phyloP scores from a whole-genome alignment of 2,888 invertebrate genomes.

The Anagyrus pseudococci region DNA sequence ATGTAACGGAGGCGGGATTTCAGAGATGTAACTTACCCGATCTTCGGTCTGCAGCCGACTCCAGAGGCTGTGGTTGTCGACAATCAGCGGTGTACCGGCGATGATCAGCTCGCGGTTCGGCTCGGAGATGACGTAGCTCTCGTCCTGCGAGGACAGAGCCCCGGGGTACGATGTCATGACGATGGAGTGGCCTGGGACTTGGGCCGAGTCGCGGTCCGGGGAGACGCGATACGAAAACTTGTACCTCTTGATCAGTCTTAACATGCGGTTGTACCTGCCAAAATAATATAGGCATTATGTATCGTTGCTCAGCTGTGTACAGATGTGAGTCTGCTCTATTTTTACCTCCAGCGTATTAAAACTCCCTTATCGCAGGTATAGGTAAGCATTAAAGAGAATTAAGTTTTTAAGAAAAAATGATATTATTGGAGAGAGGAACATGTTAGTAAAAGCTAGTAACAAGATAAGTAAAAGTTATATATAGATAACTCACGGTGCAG shows the following conservation, averaged over 20 bases:
- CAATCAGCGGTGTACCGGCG: slow-evolving; percentile 80
- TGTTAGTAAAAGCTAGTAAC: neutral
- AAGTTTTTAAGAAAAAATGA: too few relatives aligned
- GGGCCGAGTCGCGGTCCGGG: slow-evolving; percentile 52
- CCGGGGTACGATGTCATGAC: slow-evolving; percentile 88
- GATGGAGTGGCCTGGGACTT: slow-evolving; percentile 73
- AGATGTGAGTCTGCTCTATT: too few relatives aligned
- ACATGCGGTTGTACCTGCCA: slow-evolving; percentile 78
- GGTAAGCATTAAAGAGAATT: too few relatives aligned
- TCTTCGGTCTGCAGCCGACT: slow-evolving; percentile 70
- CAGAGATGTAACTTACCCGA: slow-evolving; percentile 61
- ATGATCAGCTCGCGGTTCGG: slow-evolving; percentile 68
- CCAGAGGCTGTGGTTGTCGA: slow-evolving; percentile 76
- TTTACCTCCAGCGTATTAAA: too few relatives aligned
- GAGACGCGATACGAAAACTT: slow-evolving; percentile 76
- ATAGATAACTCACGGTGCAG: slow-evolving; percentile 67
- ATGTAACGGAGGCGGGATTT: neutral
- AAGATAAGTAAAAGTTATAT: neutral
- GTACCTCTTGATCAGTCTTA: slow-evolving; percentile 84
- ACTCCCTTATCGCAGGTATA: too few relatives aligned
- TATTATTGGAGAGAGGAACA: neutral
- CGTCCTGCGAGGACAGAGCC: slow-evolving; percentile 81
- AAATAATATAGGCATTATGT: slow-evolving; percentile 1
- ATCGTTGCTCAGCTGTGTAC: neutral
- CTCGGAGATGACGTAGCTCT: slow-evolving; percentile 74